Evolutionary conservation across 2,797 vertebrate species (phyloP).

Genomic region (Catharus ustulatus): DNA sequence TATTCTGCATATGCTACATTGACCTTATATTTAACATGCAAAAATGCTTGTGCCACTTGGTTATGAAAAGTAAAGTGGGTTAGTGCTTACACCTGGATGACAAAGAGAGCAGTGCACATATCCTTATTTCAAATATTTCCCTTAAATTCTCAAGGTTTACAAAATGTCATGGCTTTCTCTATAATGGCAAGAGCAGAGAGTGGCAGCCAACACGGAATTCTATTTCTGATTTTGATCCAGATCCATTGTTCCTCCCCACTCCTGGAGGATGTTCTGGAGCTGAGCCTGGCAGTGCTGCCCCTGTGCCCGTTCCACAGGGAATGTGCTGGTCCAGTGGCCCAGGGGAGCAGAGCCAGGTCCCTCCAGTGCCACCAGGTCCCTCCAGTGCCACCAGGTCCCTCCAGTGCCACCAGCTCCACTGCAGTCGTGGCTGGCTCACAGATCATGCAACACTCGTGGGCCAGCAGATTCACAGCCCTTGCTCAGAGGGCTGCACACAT

Average conservation of each 20-base stretch:
- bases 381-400: neutral
- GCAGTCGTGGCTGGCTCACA: fast-evolving
- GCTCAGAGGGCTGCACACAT: fast-evolving
- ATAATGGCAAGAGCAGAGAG: fast-evolving
- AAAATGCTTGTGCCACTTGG: neutral
- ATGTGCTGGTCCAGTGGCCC: neutral
- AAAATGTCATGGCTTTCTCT: neutral
- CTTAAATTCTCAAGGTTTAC: neutral
- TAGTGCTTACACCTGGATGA: neutral
- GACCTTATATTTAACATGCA: neutral
- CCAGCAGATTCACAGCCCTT: fast-evolving
- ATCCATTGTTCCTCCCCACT: neutral
- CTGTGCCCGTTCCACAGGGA: fast-evolving
- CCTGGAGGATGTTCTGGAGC: neutral
- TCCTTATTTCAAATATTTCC: neutral
- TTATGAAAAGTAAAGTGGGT: neutral
- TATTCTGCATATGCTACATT: neutral
- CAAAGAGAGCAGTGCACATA: neutral
- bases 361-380: neutral
- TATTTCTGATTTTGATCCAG: neutral
- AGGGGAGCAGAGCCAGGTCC: neutral
- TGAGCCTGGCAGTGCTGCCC: neutral
- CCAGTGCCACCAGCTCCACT: neutral
- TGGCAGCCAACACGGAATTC: neutral
- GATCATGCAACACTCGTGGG: fast-evolving